Evolutionary conservation across 1,140 invertebrate genomes (phyloP), one percentile per base, ranked within the genome.

Genomic region (Teleopsis dalmanni): DNA sequence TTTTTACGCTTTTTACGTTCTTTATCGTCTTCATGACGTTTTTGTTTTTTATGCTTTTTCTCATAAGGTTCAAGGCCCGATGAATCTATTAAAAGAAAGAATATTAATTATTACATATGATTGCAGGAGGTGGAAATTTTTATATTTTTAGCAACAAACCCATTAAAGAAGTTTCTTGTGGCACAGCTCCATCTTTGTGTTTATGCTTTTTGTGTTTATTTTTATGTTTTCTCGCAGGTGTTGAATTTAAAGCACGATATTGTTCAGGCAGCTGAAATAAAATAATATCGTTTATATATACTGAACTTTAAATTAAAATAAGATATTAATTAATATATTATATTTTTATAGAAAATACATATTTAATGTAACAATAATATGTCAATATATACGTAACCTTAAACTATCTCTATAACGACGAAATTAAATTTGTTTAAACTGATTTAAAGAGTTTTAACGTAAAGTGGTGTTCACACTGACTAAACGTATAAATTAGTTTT

Each of bases 31-130:
- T 95, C 91, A 57, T 93, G 88, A 18, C 88, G 76, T 64, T 94
- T 95, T 61, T 94, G 89, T 63, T 95, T 95, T 75, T 95, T 96
- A 66, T 94, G 90, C 68, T 95, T 95, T 78, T 94, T 95, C 65
- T 95, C 90, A 59, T 93, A 88, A 23, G 85, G 85, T 64, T 91
- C 88, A 26, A 82, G 78, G 44, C 82, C 83, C 43, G 65, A 56
- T 42, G 83, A 80, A 55, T 81, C 76, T 64, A 75, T 70, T 58
- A 72, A 68, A 42, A 25, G n/a, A 54, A 23, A 37, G 38, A 44
- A 27, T 3, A 23, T 29, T 40, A 36, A 18, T 40, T 23, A 5
- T 16, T 16, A 18, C 3, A 40, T 40, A 31, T 26, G 35, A 48
- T 27, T 38, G n/a, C n/a, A n/a, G n/a, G n/a, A n/a, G n/a, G n/a